Base-by-base conservation (phyloP, 2,113 vertebrate genomes). In the Choloepus hoffmanni region DNA sequence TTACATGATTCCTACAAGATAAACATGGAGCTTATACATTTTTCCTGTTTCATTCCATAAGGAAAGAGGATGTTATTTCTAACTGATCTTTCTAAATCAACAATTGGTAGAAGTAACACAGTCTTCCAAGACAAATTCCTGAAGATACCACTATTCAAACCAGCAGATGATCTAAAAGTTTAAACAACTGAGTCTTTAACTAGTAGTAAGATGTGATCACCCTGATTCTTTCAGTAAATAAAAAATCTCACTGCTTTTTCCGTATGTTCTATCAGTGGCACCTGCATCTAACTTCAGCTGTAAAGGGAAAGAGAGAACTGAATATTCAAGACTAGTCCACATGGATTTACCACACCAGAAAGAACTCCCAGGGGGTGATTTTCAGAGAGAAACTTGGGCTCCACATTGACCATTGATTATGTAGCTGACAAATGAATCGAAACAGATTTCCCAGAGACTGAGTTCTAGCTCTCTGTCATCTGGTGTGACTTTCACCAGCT, bases 361-460 rank as follows among this genome's bases (percentile, higher is more conserved):
- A 92, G 28, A 89, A 87, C 48, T 45, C 55, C 78, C 45, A 21
- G 21, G 72, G 74, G 65, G 18, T 18, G n/a, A 89, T 92, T 55
- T 96, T 16, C 81, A 83, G 90, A 90, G 78, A 68, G 72, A n/a
- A 40, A 30, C 79, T 72, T 93, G 78, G 48, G 65, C 45, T 94
- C 70, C 70, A 5, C 58, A 45, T 62, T 83, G 63, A 78, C 36
- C 94, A 74, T 62, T 85, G 92, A 78, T 85, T 78, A 48, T 78
- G 82, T 40, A 55, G 91, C 95, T 72, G 79, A 82, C 79, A 78
- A 87, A 60, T 60, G 70, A 91, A 65, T 96, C 28, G n/a, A 88
- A 95, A 92, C 95, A 96, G 95, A 97, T 94, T 97, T 97, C 33
- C 74, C 50, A 7, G 87, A 90, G 23, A 76, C 85, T 0, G 90